Base-by-base conservation (phyloP, 2,888 invertebrate genomes). In the Lathronympha strigana region DNA sequence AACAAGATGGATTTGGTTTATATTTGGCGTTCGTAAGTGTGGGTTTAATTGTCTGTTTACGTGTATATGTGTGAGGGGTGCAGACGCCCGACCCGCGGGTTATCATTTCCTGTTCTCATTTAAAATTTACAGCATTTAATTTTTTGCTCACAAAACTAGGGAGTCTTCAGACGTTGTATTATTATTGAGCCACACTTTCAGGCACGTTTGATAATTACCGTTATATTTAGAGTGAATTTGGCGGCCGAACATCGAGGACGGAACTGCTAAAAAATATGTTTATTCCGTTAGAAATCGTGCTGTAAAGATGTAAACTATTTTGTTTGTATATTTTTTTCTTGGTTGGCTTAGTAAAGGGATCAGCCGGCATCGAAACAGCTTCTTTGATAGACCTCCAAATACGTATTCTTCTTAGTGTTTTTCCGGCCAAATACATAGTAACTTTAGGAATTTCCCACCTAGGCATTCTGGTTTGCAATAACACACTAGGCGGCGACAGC, bases 71-170 rank as follows among this genome's bases (percentile, higher is more conserved):
- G 69, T 64, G 71, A 72, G 72, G 72, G 76, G 58, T 45, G 81
- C 81, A 74, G 79, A 79, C 82, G 78, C 82, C 64, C 84, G 87
- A 89, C 89, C 90, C 85, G 83, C 84, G 88, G 90, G 90, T 92
- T 91, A 92, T 92, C 90, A 91, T 90, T 87, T 92, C 92, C 92
- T 91, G 91, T 90, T 86, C 88, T 84, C 84, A 88, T 89, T 91
- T 89, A 86, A 88, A 87, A 87, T 90, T 88, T 90, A 90, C 88
- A 88, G 84, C 89, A 81, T 82, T 78, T 75, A 74, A 76, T 87
- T 90, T 90, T 89, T 89, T 87, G 83, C 82, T 74, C 60, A 69
- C 28, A 21, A 53, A 45, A 45, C 45, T 64, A 74, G 77, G 82
- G 80, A 76, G 72, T 78, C 81, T 83, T 82, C 76, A 81, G 74